These are phyloP conservation scores for Drosophila multiciliata DNA, from an alignment of 2,888 invertebrate genomes.

Conservation along the genomic window DNA sequence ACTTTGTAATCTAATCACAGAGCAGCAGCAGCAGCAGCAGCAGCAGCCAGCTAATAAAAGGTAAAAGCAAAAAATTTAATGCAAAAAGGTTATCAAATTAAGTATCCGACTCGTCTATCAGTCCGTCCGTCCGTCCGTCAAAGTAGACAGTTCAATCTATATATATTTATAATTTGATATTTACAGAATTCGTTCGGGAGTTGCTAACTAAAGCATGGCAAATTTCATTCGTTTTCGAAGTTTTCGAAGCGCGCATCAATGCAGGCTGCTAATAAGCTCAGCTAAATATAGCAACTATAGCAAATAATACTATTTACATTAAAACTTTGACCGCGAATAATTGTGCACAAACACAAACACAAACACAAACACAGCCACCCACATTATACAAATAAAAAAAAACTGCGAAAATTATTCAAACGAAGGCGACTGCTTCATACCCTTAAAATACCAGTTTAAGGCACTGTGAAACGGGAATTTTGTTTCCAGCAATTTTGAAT, in stretches of 20 bases:
- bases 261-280: constrained; percentile 59
- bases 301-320: constrained; percentile 50
- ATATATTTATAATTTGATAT: background rate
- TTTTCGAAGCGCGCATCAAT: constrained; percentile 52
- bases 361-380: constrained; percentile 3
- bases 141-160: background rate
- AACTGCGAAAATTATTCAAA: background rate
- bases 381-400: constrained; percentile 9
- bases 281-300: constrained; percentile 57
- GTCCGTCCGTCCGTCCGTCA: constrained; percentile 13
- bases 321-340: constrained; percentile 51
- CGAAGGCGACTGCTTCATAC: background rate
- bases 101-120: constrained; percentile 57
- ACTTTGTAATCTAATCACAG: constrained; percentile 56
- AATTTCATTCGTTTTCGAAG: constrained; percentile 16
- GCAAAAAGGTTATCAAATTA: constrained; percentile 52
- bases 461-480: background rate
- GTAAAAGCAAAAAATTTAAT: constrained; percentile 12
- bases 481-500: background rate
- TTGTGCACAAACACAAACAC: constrained; percentile 11
- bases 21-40: constrained; percentile 13
- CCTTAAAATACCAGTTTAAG: background rate
- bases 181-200: constrained; percentile 32
- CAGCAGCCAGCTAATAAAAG: background rate
- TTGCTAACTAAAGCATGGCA: constrained; percentile 72